These are phyloP conservation scores for Beaufortia kweichowensis DNA, from an alignment of 2,113 vertebrate genomes.

Conservation along the genomic window DNA sequence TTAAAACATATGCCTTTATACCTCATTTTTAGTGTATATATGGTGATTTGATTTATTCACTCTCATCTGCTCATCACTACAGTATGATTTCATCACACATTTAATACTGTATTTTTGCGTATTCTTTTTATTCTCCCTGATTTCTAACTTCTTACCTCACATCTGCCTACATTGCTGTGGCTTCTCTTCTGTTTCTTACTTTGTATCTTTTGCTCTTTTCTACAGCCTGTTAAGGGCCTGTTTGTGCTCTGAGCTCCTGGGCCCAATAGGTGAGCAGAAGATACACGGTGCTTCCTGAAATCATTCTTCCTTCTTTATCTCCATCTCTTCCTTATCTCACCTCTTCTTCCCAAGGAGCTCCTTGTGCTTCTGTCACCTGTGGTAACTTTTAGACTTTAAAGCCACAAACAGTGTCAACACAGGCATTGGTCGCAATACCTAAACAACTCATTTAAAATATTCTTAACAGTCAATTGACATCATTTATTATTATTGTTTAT, in stretches of 20 bases:
- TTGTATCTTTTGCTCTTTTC: slow-evolving; percentile 63
- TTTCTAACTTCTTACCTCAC: slow-evolving; percentile 44
- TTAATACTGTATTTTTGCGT: neutral
- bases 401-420: neutral
- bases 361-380: slow-evolving; percentile 17
- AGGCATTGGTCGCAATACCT: neutral
- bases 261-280: slow-evolving; percentile 80
- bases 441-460: slow-evolving; percentile 5
- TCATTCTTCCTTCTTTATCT: slow-evolving; percentile 53
- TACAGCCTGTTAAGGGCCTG: slow-evolving; percentile 92
- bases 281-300: slow-evolving; percentile 84
- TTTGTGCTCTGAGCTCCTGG: slow-evolving; percentile 86
- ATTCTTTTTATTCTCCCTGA: neutral
- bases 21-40: too few relatives aligned
- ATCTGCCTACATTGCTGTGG: slow-evolving; percentile 44
- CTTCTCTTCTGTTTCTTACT: slow-evolving; percentile 64
- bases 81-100: neutral
- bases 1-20: too few relatives aligned
- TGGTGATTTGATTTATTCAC: neutral
- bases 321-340: slow-evolving; percentile 37
- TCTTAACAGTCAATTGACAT: slow-evolving; percentile 20
- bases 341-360: slow-evolving; percentile 23
- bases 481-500: slow-evolving; percentile 11
- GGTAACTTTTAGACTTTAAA: slow-evolving; percentile 27
- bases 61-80: neutral